Base-by-base conservation (phyloP, 2,113 vertebrate species). In the Struthidea cinerea region DNA sequence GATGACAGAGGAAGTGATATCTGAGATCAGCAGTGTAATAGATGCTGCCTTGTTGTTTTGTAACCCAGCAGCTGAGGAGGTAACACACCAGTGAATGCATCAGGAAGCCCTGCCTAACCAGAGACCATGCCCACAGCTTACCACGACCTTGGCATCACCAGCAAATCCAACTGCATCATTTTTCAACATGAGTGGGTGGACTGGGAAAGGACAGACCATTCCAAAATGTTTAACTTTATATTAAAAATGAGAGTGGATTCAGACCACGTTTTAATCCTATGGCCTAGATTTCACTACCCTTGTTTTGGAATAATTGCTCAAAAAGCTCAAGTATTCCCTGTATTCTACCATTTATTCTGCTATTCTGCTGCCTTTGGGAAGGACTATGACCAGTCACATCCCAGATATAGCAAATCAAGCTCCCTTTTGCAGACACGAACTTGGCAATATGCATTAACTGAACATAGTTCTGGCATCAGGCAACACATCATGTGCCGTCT, bases 401-500 rank as follows among this genome's bases (percentile, higher is more conserved):
- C 81, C 81, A 93, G 85, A 52, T 65, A 20, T 0, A 60, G 57
- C 63, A 88, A 60, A 73, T 60, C 79, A 53, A 28, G 59, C 73
- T 87, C 68, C 93, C 13, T 14, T 80, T 85, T 86, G 63, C 85
- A 79, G 78, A 92, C 82, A 73, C 18, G 11, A 68, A 57, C 46
- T 93, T 96, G 85, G 82, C 95, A 92, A 46, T 65, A 24, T 32
- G 41, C 39, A 46, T 82, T 65, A 90, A 90, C 49, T 69, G 63
- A 64, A 69, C 78, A 88, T 22, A 93, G 84, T 73, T 88, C 53
- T 94, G 93, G 50, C 74, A 94, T 76, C 90, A 95, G 84, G 53
- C 74, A 91, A 71, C 32, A 26, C 60, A 87, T 83, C 88, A 71
- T 33, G 39, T 86, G 76, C 79, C 88, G 65, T 75, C 78, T 80